phyloP scores from a whole-genome alignment of 1,140 invertebrate species.

The Drosophila bipectinata region DNA sequence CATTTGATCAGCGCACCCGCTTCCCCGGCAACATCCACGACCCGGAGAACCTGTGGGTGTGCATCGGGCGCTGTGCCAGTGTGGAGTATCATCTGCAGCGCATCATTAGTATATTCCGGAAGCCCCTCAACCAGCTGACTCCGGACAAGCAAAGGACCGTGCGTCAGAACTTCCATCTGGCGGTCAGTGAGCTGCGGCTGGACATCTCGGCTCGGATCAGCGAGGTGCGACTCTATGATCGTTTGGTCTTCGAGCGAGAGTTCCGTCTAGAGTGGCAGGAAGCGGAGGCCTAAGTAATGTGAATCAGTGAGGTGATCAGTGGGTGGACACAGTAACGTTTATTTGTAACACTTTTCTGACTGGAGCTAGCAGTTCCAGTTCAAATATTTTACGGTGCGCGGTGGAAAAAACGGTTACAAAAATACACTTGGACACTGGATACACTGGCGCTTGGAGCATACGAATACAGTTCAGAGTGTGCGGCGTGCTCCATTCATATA shows the following conservation, averaged over 20 bases:
- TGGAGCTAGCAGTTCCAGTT: constrained; percentile 18
- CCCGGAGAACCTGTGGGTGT: constrained; percentile 80
- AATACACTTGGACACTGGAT: constrained; percentile 58
- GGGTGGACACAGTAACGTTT: constrained; percentile 66
- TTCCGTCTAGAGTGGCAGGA: constrained; percentile 78
- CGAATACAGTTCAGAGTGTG: constrained; percentile 12
- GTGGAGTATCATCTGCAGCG: constrained; percentile 78
- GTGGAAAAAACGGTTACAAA: constrained; percentile 68
- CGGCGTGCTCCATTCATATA: constrained; percentile 16
- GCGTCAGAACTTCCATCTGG: constrained; percentile 78
- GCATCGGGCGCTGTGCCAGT: constrained; percentile 75
- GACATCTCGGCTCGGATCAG: constrained; percentile 79
- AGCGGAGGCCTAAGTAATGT: constrained; percentile 39
- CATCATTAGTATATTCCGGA: constrained; percentile 73
- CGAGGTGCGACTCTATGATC: constrained; percentile 74
- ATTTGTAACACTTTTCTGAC: constrained; percentile 49
- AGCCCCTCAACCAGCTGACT: constrained; percentile 67
- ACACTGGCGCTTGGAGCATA: constrained; percentile 21
- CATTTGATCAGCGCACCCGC: constrained; percentile 71
- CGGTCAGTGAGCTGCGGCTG: constrained; percentile 72
- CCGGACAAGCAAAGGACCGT: constrained; percentile 73
- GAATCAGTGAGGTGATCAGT: neutral
- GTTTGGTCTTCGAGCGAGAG: constrained; percentile 75
- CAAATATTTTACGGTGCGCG: constrained; percentile 39
- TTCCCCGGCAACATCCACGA: constrained; percentile 78